Conservation (phyloP, 2,113 vertebrate species). For the Haemorhous mexicanus region DNA sequence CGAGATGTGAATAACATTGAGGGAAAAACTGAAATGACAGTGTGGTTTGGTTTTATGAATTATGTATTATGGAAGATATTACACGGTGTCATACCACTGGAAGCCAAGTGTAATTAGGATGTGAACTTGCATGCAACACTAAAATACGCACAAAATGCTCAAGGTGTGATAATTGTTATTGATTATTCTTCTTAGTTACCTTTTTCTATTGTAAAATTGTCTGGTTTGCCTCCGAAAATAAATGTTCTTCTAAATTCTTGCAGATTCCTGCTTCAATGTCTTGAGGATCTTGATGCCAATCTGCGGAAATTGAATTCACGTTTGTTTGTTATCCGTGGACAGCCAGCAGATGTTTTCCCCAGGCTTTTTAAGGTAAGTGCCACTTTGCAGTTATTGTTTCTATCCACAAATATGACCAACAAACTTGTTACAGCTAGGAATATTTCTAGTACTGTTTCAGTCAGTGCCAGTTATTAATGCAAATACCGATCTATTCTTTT, state of each 20-base stretch:
- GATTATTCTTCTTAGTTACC: background rate
- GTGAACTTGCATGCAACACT: background rate
- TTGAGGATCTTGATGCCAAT: constrained; percentile 92
- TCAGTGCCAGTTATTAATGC: background rate
- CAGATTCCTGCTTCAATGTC: constrained; percentile 93
- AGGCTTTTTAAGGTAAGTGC: constrained; percentile 89
- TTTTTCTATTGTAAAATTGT: background rate
- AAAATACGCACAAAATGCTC: background rate
- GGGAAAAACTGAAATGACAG: background rate
- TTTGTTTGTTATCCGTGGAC: constrained; percentile 93
- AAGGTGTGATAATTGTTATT: background rate
- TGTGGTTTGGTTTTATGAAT: background rate
- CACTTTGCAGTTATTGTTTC: background rate
- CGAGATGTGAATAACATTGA: background rate
- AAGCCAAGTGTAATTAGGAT: background rate
- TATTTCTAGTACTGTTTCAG: background rate
- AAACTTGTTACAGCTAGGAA: background rate
- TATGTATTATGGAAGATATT: background rate
- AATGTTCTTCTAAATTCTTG: background rate
- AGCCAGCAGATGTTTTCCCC: constrained; percentile 95
- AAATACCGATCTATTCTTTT: background rate
- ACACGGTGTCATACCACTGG: background rate
- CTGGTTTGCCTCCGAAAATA: background rate
- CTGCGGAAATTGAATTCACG: constrained; percentile 92
- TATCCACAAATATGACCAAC: background rate